phyloP scores from a whole-genome alignment of 2,888 invertebrate species.

The Mactromeris polynyma region DNA sequence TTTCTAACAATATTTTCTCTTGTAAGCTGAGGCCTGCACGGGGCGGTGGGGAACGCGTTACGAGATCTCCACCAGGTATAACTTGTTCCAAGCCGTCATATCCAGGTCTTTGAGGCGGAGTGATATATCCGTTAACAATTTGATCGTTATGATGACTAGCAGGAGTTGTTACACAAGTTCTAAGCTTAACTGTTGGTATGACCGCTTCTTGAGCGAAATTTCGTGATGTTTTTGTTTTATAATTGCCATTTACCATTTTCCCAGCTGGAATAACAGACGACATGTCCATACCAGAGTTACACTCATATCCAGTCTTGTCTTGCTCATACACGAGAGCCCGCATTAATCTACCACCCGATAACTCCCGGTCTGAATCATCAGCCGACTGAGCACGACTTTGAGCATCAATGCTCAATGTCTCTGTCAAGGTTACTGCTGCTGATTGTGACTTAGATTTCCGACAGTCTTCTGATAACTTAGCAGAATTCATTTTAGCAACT shows the following conservation, averaged over 20 bases:
- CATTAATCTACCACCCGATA: slow-evolving; percentile 54
- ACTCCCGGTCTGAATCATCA: not conserved
- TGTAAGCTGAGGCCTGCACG: not conserved
- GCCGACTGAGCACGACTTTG: not conserved
- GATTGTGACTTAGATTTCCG: not conserved
- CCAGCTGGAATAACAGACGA: slow-evolving; percentile 56
- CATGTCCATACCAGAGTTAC: slow-evolving; percentile 43
- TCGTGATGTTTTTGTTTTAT: not conserved
- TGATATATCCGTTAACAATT: not conserved
- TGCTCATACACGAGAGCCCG: slow-evolving; percentile 56
- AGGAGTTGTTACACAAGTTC: too few species aligned
- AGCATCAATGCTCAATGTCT: not conserved
- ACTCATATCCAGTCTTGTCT: slow-evolving; percentile 40
- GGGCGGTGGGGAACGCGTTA: not conserved
- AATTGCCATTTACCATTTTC: not conserved
- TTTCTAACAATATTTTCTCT: not conserved
- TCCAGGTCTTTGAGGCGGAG: not conserved
- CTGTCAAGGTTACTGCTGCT: not conserved
- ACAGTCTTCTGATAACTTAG: not conserved
- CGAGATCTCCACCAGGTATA: slow-evolving; percentile 39
- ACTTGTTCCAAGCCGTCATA: not conserved
- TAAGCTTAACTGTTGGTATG: not conserved
- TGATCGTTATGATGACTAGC: not conserved
- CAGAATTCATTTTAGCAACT: slow-evolving; percentile 10
- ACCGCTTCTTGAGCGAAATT: not conserved